These are phyloP conservation scores for Oreochromis grahami DNA, from an alignment of 2,797 vertebrate genomes.

Conservation along the genomic window DNA sequence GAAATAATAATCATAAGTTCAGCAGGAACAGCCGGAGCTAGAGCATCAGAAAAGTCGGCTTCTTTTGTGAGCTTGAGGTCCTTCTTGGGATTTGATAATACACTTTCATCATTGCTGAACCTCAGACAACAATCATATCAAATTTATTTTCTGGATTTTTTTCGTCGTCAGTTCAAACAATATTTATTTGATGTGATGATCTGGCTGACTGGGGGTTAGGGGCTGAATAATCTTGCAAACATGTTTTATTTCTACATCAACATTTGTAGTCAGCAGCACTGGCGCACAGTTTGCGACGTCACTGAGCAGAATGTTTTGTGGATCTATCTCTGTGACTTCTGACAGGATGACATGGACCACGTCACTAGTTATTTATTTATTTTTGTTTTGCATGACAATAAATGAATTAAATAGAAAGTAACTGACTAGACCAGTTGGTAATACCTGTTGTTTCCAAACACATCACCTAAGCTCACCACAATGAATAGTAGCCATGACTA, in stretches of 20 bases:
- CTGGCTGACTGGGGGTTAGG: background rate
- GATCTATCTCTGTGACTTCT: background rate
- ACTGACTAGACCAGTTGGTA: background rate
- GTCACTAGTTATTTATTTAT: background rate
- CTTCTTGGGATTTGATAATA: background rate
- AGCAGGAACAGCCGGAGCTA: background rate
- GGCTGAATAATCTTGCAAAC: background rate
- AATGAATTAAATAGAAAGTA: background rate
- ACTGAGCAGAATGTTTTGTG: background rate
- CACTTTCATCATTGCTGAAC: background rate
- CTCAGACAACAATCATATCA: background rate
- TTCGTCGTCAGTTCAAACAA: background rate
- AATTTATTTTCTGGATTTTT: background rate
- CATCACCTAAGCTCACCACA: background rate
- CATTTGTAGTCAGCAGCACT: background rate
- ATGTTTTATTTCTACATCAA: background rate
- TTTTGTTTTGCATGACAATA: background rate
- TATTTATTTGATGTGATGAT: background rate
- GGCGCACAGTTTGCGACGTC: background rate
- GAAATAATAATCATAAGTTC: background rate
- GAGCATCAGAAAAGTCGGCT: rapidly evolving
- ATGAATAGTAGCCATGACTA: background rate
- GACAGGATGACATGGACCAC: background rate
- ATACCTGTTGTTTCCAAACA: background rate
- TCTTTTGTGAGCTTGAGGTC: background rate